Evolutionary conservation across 1,140 invertebrate genomes (phyloP).

Genomic region (silkworm (Bombyx mori)): ASM3026992v2 NC_085126.1:6856001-6856500

Average conservation of each 20-base stretch:
- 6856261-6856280: slow-evolving; percentile 45
- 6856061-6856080: slow-evolving; percentile 26
- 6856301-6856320: slow-evolving; percentile 48
- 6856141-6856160: slow-evolving; percentile 60
- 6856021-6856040: slow-evolving; percentile 30
- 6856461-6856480: slow-evolving; percentile 44
- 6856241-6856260: slow-evolving; percentile 29
- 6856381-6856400: slow-evolving; percentile 54
- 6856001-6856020: slow-evolving; percentile 38
- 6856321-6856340: slow-evolving; percentile 39
- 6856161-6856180: slow-evolving; percentile 47
- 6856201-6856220: slow-evolving; percentile 52
- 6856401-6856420: slow-evolving; percentile 6
- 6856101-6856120: slow-evolving; percentile 50
- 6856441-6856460: slow-evolving; percentile 61
- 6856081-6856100: slow-evolving; percentile 37
- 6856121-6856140: slow-evolving; percentile 55
- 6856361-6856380: slow-evolving; percentile 45
- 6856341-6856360: slow-evolving; percentile 37
- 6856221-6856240: slow-evolving; percentile 34
- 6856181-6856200: slow-evolving; percentile 57
- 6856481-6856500: slow-evolving; percentile 58
- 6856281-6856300: slow-evolving; percentile 62
- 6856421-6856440: not conserved
- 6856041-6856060: slow-evolving; percentile 31